Conservation (phyloP, 2,888 invertebrate species). For the Vesta saturnalis region DNA sequence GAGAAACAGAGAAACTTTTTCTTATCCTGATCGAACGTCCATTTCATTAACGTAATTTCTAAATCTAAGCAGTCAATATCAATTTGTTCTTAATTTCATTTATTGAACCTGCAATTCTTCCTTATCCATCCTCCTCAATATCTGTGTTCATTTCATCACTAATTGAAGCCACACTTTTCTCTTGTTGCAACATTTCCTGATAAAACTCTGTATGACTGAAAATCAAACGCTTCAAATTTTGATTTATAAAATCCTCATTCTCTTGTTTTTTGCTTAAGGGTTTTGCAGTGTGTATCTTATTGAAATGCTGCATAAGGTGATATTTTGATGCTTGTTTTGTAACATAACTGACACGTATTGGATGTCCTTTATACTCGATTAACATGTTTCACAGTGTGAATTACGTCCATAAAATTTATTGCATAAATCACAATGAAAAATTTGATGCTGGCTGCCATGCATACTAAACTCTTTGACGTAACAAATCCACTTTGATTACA, state of each 20-base stretch:
- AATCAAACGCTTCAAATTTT: constrained; percentile 57
- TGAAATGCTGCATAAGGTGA: constrained; percentile 67
- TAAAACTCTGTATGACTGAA: constrained; percentile 56
- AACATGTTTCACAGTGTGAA: constrained; percentile 70
- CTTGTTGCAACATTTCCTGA: constrained; percentile 54
- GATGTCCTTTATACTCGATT: constrained; percentile 68
- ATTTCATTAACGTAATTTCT: constrained; percentile 3
- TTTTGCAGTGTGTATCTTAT: constrained; percentile 63
- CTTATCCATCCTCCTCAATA: constrained; percentile 19
- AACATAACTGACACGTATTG: constrained; percentile 68
- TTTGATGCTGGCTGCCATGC: constrained; percentile 65
- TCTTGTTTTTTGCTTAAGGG: constrained; percentile 39
- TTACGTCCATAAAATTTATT: constrained; percentile 70
- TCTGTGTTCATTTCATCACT: constrained; percentile 33
- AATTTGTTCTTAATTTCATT: neutral
- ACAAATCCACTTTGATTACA: constrained; percentile 59
- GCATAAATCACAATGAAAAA: constrained; percentile 70
- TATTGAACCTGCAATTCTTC: neutral
- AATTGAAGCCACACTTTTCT: constrained; percentile 13
- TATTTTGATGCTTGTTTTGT: constrained; percentile 69
- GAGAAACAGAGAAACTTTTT: no score
- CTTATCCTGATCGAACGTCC: neutral
- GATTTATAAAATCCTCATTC: constrained; percentile 53
- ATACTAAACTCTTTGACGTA: constrained; percentile 64
- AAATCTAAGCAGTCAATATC: constrained; percentile 12